Percentiles rank a stretch among this genome's conserved stretches.
These are phyloP conservation scores for Polypterus senegalus DNA, from an alignment of 2,113 vertebrate species.

Conservation along the genomic window DNA sequence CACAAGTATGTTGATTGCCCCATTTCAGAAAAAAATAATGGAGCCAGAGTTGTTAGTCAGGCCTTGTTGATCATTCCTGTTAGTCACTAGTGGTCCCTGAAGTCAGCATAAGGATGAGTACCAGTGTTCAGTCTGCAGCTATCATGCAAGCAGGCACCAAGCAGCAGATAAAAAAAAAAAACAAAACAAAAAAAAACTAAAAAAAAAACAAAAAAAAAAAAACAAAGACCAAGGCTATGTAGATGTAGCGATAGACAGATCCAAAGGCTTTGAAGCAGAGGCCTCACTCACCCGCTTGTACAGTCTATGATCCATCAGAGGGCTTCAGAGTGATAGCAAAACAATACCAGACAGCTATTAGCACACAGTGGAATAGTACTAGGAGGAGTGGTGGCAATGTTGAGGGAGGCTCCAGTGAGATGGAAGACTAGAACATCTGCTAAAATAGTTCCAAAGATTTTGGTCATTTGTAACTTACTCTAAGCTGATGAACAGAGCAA, in stretches of 20 bases:
- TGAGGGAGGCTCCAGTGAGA: conserved; percentile 23
- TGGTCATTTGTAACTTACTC: too few relatives aligned
- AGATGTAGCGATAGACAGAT: conserved; percentile 34
- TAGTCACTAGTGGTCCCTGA: conserved; percentile 44
- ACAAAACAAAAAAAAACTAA: too few relatives aligned
- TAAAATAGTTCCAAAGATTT: background rate
- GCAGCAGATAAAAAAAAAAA: conserved; percentile 52
- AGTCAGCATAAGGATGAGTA: conserved; percentile 34
- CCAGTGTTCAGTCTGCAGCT: conserved; percentile 50
- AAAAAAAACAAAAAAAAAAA: conserved; percentile 57
- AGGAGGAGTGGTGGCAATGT: conserved; percentile 20
- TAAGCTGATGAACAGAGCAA: too few relatives aligned
- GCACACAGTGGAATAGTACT: conserved; percentile 63
- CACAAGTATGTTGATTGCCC: too few relatives aligned
- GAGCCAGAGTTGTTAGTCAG: too few relatives aligned
- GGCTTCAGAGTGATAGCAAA: conserved; percentile 96
- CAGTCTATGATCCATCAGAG: conserved; percentile 99
- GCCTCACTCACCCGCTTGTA: conserved; percentile 99
- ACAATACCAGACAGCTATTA: conserved; percentile 99
- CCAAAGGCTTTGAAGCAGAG: conserved; percentile 73
- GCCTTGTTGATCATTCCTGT: conserved; percentile 12
- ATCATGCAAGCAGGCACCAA: conserved; percentile 99
- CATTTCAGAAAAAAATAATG: too few relatives aligned
- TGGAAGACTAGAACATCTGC: background rate
- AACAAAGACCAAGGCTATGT: conserved; percentile 32